Base-by-base conservation (phyloP, 1,140 invertebrate species). In the Caerostris extrusa region DNA sequence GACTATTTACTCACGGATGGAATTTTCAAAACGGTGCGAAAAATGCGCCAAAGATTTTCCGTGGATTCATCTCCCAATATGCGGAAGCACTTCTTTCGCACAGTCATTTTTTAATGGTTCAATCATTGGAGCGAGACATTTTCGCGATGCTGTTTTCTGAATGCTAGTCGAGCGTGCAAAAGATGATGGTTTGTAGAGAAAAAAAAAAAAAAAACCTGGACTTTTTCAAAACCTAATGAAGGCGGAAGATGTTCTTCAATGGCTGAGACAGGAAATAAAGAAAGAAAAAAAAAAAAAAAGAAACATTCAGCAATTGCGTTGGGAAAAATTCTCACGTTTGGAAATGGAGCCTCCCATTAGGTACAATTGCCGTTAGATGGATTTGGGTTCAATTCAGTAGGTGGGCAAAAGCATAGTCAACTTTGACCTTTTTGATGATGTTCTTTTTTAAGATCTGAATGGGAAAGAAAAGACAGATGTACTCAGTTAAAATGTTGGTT, bases 1-100 rank as follows among this genome's bases (percentile, higher is more conserved):
- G 17, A 34, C 57, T 56, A 85, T 85, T 58, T 85, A 53, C 55
- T 34, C 34, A 34, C 34, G 34, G 34, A 57, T 34, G 17, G 17
- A 57, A 85, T 85, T 85, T 85, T 57, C 57, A 17, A 17, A n/a
- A 17, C 57, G 34, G 82, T 58, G 17, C 7, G 57, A 56, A 85
- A 81, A 85, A n/a, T 57, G 50, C 14, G n/a, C 55, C 55, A 7
- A 56, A 17, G 10, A 10, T 53, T 64, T 64, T 5, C 71, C 2
- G 8, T 6, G 5, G 7, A 34, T n/a, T 19, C 82, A 3, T 19
- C 57, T 85, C 34, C 17, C 56, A 85, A 58, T 58, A 58, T 85
- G 56, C 82, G 82, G 82, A 85, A 85, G 82, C 17, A 85, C 56
- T 85, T 85, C 82, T 85, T 85, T 85, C 57, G 2, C 34, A 34